Percentiles rank a stretch among this genome's conserved stretches.
Evolutionary conservation across 64 coral and sea anemone species (phyloP).

Genomic region (Exaiptasia diaphana): DNA sequence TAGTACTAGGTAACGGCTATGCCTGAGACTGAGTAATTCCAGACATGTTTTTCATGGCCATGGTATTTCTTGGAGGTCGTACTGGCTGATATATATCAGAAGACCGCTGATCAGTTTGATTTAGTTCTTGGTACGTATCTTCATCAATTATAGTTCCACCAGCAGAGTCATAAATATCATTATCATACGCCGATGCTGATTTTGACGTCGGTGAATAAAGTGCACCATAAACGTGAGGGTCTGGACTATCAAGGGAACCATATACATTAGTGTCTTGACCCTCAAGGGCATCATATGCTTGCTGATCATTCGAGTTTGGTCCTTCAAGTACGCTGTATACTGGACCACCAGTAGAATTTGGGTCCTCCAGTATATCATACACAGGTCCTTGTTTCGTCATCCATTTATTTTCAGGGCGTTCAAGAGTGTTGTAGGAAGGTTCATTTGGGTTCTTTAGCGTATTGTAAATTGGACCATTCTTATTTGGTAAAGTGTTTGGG

Average conservation of each 20-base stretch:
- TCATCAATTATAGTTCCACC: background rate
- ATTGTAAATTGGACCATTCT: no score
- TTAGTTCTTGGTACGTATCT: background rate
- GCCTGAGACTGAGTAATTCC: no score
- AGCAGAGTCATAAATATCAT: background rate
- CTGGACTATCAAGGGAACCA: background rate
- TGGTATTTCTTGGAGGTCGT: background rate
- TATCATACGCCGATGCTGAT: background rate
- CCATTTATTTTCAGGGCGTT: background rate
- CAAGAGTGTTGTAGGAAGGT: background rate
- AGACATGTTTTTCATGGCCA: background rate
- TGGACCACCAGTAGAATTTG: background rate
- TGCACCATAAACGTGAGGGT: no score
- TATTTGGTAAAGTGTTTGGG: background rate
- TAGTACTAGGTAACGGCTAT: no score
- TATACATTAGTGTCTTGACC: background rate
- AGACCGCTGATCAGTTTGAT: background rate
- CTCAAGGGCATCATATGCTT: background rate
- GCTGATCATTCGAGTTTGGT: background rate
- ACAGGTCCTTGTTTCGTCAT: background rate
- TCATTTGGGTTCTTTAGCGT: background rate
- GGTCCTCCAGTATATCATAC: background rate
- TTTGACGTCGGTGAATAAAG: no score
- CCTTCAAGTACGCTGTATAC: background rate
- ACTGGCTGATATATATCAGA: background rate